Conservation (phyloP, 2,797 vertebrate genomes). For the Tolypeutes matacus region DNA sequence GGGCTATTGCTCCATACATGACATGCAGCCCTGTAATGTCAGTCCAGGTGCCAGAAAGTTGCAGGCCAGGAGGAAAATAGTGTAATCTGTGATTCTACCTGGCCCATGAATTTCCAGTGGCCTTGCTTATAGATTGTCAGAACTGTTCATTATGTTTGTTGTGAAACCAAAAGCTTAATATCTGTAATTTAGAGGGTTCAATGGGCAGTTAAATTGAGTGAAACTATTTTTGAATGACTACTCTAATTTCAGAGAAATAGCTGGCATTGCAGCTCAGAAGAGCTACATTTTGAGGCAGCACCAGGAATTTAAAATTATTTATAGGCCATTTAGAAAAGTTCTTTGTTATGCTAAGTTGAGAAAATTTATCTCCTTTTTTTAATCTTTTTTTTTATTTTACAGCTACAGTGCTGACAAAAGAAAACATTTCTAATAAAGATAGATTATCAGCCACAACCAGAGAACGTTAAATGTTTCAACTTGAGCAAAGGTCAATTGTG, state of each 20-base stretch:
- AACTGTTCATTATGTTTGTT: conserved; percentile 89
- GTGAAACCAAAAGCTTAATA: conserved; percentile 89
- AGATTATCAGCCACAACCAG: too few relatives aligned
- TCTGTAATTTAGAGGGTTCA: conserved; percentile 87
- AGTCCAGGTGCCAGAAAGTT: conserved; percentile 87
- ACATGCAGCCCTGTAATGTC: conserved; percentile 81
- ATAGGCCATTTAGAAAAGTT: too few relatives aligned
- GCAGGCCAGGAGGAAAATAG: too few relatives aligned
- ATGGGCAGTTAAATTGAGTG: too few relatives aligned
- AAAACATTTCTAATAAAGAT: too few relatives aligned
- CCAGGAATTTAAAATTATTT: too few relatives aligned
- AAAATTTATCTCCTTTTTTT: too few relatives aligned
- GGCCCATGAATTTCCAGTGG: conserved; percentile 86
- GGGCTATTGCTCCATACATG: conserved; percentile 77
- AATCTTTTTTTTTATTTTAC: conserved; percentile 74
- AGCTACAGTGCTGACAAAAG: conserved; percentile 64
- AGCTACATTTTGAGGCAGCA: too few relatives aligned
- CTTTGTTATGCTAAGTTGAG: too few relatives aligned
- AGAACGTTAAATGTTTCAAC: conserved; percentile 64
- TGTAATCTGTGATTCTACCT: conserved; percentile 88
- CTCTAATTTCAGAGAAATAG: conserved; percentile 82
- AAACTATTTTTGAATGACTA: conserved; percentile 87
- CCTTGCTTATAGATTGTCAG: conserved; percentile 85
- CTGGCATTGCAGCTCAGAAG: conserved; percentile 82
- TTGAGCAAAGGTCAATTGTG: conserved; percentile 39